Evolutionary conservation across 2,888 invertebrate species (phyloP).

Genomic region (Flexamia atlantica): DNA sequence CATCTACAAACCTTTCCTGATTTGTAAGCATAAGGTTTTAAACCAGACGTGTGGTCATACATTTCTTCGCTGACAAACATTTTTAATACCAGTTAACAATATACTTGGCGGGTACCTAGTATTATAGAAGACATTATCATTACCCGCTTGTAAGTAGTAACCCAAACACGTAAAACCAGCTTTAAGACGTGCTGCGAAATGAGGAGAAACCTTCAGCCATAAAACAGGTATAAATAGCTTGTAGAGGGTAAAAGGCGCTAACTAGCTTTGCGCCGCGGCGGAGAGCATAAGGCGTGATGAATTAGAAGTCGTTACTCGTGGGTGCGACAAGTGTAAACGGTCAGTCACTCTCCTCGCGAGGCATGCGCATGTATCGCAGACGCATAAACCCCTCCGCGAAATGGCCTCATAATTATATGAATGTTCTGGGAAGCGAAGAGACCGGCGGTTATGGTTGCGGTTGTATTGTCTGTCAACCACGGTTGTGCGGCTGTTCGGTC

Average conservation of each 20-base stretch:
- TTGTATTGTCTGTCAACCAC: constrained; percentile 16
- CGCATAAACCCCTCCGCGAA: constrained; percentile 1
- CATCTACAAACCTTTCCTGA: no score
- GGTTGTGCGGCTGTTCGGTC: neutral
- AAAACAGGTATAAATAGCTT: no score
- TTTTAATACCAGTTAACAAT: no score
- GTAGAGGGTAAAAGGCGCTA: neutral
- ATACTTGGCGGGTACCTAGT: no score
- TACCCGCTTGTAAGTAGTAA: no score
- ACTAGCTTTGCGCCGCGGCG: neutral
- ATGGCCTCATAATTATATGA: neutral
- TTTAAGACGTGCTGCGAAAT: no score
- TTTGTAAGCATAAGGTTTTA: no score
- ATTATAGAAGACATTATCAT: no score
- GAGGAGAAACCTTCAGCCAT: no score
- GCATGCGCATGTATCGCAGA: neutral
- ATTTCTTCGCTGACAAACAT: no score
- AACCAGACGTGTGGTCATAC: no score
- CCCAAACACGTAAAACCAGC: no score
- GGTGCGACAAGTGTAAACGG: constrained; percentile 21
- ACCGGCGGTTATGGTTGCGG: neutral
- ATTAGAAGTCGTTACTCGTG: neutral
- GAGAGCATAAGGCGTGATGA: neutral
- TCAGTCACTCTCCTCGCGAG: neutral
- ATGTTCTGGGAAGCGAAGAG: constrained; percentile 12